phyloP scores from a whole-genome alignment of 2,888 invertebrate species.

The Cephus sareptanus region DNA sequence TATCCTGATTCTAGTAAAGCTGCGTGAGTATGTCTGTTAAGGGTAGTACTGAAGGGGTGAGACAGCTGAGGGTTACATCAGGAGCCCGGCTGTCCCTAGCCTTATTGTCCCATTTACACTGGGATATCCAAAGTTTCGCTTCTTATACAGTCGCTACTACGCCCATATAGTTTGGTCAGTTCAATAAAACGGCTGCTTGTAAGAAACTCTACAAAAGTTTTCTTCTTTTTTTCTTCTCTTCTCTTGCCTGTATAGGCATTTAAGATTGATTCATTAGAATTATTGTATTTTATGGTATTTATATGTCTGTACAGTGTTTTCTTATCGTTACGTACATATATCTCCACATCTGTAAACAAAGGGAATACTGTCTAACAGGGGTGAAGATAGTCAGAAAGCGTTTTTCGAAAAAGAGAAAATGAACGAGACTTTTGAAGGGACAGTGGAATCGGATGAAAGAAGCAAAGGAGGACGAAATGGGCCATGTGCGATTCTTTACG shows the following conservation, averaged over 20 bases:
- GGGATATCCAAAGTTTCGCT: slow-evolving; percentile 12
- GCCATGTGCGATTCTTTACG: slow-evolving; percentile 60
- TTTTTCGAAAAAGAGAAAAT: neutral
- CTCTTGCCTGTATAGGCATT: neutral
- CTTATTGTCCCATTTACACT: slow-evolving; percentile 39
- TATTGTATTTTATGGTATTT: neutral
- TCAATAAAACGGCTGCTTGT: neutral
- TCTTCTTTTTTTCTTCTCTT: neutral
- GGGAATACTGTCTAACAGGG: neutral
- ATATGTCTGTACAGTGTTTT: neutral
- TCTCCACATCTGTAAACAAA: neutral
- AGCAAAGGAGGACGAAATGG: slow-evolving; percentile 39
- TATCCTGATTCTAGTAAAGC: slow-evolving; percentile 20
- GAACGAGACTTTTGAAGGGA: neutral
- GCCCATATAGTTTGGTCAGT: slow-evolving; percentile 3
- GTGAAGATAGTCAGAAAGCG: neutral
- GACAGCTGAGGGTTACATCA: slow-evolving; percentile 9
- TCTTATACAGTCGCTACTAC: neutral
- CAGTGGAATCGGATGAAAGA: slow-evolving; percentile 14
- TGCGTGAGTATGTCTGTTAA: slow-evolving; percentile 19
- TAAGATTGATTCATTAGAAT: neutral
- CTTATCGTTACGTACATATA: neutral
- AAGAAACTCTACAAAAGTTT: neutral
- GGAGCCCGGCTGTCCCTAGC: slow-evolving; percentile 12
- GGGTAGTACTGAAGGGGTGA: slow-evolving; percentile 12